Conservation (phyloP, 1,140 invertebrate genomes). For the Helicoverpa armigera region DNA sequence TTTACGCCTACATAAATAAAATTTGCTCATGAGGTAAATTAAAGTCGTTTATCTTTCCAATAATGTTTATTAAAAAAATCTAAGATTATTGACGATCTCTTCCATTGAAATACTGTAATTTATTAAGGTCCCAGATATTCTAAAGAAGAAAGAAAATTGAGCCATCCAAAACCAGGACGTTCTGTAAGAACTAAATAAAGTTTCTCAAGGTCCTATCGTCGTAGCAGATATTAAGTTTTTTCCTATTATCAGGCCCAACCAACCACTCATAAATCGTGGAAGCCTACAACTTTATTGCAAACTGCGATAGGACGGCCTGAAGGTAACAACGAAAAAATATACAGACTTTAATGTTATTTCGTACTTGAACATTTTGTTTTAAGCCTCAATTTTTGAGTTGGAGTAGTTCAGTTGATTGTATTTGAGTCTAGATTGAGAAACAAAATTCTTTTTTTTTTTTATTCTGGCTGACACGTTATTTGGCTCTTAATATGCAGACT, state of each 20-base stretch:
- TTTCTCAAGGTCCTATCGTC: conserved; percentile 55
- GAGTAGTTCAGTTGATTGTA: background rate
- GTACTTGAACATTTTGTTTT: conserved; percentile 13
- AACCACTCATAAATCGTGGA: conserved; percentile 68
- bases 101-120: too few species aligned
- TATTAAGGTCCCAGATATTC: too few species aligned
- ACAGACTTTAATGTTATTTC: background rate
- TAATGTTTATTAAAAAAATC: too few species aligned
- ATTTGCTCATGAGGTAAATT: too few species aligned
- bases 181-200: conserved; percentile 49
- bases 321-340: conserved; percentile 21
- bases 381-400: background rate
- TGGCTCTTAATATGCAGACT: background rate
- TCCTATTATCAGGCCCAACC: conserved; percentile 60
- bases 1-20: too few species aligned
- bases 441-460: background rate
- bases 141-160: conserved; percentile 2
- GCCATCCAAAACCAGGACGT: background rate
- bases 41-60: too few species aligned
- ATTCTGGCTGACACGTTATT: background rate
- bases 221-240: conserved; percentile 70
- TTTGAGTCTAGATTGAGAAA: background rate
- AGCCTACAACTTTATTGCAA: conserved; percentile 69
- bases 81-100: too few species aligned
- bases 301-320: conserved; percentile 50